Conservation (phyloP, 2,888 invertebrate genomes). For the Junonia oenone region DNA sequence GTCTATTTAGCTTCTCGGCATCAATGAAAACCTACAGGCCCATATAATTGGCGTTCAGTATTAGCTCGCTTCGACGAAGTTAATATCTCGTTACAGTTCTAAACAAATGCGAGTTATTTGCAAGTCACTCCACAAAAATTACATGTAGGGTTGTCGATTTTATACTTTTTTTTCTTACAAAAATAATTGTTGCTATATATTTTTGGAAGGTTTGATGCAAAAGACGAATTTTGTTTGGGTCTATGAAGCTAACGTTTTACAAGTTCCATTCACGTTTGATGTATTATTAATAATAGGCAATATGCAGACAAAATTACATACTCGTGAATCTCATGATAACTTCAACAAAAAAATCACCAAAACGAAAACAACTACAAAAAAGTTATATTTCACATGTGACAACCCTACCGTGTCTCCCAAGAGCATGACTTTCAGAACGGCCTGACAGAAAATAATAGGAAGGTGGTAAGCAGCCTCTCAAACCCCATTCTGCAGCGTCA, state of each 20-base stretch:
- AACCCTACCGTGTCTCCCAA: background rate
- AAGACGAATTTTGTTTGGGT: too few species aligned
- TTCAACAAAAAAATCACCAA: background rate
- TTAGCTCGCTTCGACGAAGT: conserved; percentile 20
- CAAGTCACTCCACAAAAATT: conserved; percentile 62
- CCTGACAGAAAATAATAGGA: conserved; percentile 20
- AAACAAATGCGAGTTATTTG: conserved; percentile 51
- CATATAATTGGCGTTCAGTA: conserved; percentile 8
- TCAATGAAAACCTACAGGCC: background rate
- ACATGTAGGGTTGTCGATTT: conserved; percentile 23
- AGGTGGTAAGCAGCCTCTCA: conserved; percentile 5
- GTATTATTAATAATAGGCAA: too few species aligned
- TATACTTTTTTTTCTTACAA: background rate
- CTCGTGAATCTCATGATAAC: too few species aligned
- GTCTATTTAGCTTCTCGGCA: background rate
- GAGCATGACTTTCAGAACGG: background rate
- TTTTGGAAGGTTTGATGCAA: too few species aligned
- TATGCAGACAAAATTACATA: too few species aligned
- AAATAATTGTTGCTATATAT: background rate
- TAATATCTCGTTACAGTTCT: conserved; percentile 38
- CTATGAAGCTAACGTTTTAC: too few species aligned
- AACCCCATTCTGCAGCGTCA: conserved; percentile 13
- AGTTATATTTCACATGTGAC: background rate
- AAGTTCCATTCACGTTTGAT: too few species aligned
- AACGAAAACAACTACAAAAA: background rate